Percentiles rank a stretch among this genome's conserved stretches.
Conservation (phyloP, 1,140 invertebrate species). For the Psilanteris sp. region DNA sequence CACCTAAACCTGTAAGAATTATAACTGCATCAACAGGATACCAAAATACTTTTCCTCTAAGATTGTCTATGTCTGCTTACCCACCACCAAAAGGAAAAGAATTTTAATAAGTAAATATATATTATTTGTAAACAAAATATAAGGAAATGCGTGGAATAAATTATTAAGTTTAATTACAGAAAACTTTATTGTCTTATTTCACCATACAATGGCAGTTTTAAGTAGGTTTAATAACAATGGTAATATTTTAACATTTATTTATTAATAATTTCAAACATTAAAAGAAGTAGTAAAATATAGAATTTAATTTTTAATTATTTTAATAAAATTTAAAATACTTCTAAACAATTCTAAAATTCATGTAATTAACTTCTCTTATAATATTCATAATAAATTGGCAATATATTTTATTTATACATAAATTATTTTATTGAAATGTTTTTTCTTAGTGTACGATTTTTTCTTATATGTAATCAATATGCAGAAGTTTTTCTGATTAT, state of each 20-base stretch:
- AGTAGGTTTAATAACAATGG: constrained; percentile 6
- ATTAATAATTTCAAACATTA: neutral
- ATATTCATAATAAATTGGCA: too few relatives aligned
- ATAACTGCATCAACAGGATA: neutral
- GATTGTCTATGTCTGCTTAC: constrained; percentile 23
- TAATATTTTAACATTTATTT: constrained; percentile 1
- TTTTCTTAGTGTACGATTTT: too few relatives aligned
- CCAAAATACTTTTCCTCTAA: too few relatives aligned
- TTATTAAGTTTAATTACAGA: constrained; percentile 1
- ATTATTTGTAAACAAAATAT: constrained; percentile 7
- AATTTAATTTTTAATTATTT: too few relatives aligned
- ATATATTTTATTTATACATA: too few relatives aligned
- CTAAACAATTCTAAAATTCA: too few relatives aligned
- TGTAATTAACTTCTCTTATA: too few relatives aligned
- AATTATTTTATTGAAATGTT: too few relatives aligned
- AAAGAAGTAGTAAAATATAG: too few relatives aligned
- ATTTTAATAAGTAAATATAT: neutral
- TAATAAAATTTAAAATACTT: too few relatives aligned
- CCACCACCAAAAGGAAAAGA: constrained; percentile 12
- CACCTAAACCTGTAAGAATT: constrained; percentile 80
- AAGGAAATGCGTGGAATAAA: neutral
- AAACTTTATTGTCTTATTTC: constrained; percentile 47
- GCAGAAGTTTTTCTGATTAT: too few relatives aligned
- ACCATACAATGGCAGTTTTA: constrained; percentile 30
- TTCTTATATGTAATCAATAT: too few relatives aligned